A percentile compares a stretch with the other conserved stretches of the same genome.
phyloP scores from a whole-genome alignment of 1,140 invertebrate genomes.

The Acromyrmex heyeri region DNA sequence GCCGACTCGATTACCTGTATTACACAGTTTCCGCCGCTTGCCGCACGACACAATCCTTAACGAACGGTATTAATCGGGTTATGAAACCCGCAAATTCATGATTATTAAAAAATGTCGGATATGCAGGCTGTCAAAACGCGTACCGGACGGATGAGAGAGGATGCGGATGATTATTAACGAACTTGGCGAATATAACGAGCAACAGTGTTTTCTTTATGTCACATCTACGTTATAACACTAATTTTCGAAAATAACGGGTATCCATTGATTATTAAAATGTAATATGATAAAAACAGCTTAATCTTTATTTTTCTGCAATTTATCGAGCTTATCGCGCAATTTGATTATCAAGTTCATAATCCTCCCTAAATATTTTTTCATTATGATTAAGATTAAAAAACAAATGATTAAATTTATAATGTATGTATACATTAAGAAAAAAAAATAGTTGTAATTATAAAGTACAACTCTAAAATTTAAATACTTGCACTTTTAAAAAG shows the following conservation, averaged over 20 bases:
- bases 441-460: too few species aligned
- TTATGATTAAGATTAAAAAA: neutral
- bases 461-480: too few species aligned
- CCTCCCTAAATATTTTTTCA: neutral
- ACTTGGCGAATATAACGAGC: slow-evolving; percentile 28
- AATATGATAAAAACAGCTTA: neutral
- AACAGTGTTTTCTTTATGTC: neutral
- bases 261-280: neutral
- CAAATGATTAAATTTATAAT: neutral
- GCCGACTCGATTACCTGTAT: slow-evolving; percentile 40
- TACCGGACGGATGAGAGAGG: slow-evolving; percentile 13
- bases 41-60: slow-evolving; percentile 40
- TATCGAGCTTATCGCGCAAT: neutral
- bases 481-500: too few species aligned
- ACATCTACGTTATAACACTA: neutral
- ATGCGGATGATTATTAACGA: slow-evolving; percentile 39
- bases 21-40: slow-evolving; percentile 55
- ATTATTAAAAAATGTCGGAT: slow-evolving; percentile 57
- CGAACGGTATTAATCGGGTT: slow-evolving; percentile 45
- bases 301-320: neutral
- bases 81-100: slow-evolving; percentile 19
- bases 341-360: neutral
- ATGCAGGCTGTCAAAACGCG: neutral
- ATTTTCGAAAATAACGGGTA: slow-evolving; percentile 15
- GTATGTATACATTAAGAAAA: too few species aligned